Base-by-base conservation (phyloP, 2,113 vertebrate species). In the Cololabis saira region DNA sequence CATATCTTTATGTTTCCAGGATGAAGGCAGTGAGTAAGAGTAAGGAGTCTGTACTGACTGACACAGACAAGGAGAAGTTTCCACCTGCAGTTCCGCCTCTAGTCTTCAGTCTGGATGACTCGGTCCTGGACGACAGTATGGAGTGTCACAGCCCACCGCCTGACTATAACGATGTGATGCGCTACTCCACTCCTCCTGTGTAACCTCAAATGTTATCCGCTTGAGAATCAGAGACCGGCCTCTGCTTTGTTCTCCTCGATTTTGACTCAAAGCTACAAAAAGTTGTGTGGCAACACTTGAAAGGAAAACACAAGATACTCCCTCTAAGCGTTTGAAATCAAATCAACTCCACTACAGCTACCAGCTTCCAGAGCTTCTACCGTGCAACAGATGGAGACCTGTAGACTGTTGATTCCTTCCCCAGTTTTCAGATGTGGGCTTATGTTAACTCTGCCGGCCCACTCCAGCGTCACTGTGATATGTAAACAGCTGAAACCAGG, bases 91-190 rank as follows among this genome's bases (percentile, higher is more conserved):
- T 86, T 5, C 84, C 93, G 22, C 71, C 93, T 61, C 80, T 95
- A 85, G 94, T 95, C 87, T 93, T 94, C 84, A 83, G 91, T 19
- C 91, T 96, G 90, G 90, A 93, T 12, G 95, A 96, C 60, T 93
- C 94, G 0, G 89, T 93, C 2, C 89, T 97, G 89, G 95, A 96
- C 61, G 87, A 88, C 1, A 92, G 45, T 76, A 89, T 97, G 66
- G 96, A 97, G 65, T 96, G 96, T 78, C 96, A 98, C 91, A 98
- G 96, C 90, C 96, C 96, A 0, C 96, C 96, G 0, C 96, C 96
- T 0, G 94, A 98, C 86, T 97, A 97, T 90, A 96, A 96, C 87
- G 93, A 93, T 0, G 95, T 98, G 79, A 80, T 97, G 62, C 95
- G 96, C 82, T 97, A 96, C 91, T 96, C 95, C 0, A 89, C 94